Evolutionary conservation across 2,797 vertebrate species (phyloP), one percentile per base, ranked within the genome.

Genomic region (Anisognathus igniventris): DNA sequence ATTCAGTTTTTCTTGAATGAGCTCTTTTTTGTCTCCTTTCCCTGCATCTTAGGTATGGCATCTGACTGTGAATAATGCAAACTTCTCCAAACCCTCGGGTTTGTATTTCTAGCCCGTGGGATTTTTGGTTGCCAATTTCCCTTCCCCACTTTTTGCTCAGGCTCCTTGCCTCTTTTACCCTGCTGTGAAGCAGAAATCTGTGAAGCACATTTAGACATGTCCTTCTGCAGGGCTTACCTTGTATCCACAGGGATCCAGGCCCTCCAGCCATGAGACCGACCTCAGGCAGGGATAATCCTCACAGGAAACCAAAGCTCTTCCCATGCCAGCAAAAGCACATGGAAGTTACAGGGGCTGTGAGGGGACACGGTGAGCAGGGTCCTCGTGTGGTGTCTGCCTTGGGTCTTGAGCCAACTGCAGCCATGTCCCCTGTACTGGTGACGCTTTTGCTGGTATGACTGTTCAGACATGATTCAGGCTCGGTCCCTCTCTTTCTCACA

Each of bases 291-390:
- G 92, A 96, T 66, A 92, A 93, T 79, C 64, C 83, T 96, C 86
- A 70, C 74, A 95, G 91, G 85, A 97, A 95, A 96, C 94, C 95
- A 97, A 96, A 96, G 92, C 68, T 95, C 90, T 97, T 96, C 75
- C 47, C 76, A 13, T 85, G 83, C 72, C 89, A 92, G 78, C 80
- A 81, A 73, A 96, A 96, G 94, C 76, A 39, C 12, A 10, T 0
- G 0, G 66, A 60, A 87, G 44, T 68, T 62, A 9, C 0, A 2
- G 42, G 44, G 24, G 3, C 65, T 66, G 28, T 0, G 0, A 93
- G 45, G 77, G 48, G 28, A 60, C 1, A 0, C 1, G 1, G 64
- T 37, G 47, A 50, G 47, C 47, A 72, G 57, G 9, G n/a, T 86
- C 50, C 54, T 15, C 0, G 0, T 25, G 28, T 51, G 53, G 37